Conservation (phyloP, 1,140 invertebrate genomes). For the Philopotamus ludificatus region DNA sequence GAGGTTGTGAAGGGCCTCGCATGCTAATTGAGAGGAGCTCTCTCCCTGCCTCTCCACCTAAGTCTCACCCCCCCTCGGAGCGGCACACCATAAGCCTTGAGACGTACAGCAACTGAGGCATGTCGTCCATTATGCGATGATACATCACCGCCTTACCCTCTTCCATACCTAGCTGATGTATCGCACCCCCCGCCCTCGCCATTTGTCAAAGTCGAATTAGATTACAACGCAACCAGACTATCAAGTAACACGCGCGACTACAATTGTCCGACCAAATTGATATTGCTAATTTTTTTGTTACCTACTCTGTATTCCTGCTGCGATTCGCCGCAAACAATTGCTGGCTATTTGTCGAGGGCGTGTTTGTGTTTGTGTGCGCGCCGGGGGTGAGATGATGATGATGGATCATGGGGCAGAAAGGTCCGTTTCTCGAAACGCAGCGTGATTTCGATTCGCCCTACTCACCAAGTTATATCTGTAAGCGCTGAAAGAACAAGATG, state of each 20-base stretch:
- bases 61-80: neutral
- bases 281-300: constrained; percentile 14
- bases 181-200: neutral
- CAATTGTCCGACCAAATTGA: neutral
- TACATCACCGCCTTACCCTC: constrained; percentile 4
- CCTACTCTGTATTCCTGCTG: too few species aligned
- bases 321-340: too few species aligned
- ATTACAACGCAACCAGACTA: constrained; percentile 16
- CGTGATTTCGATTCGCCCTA: too few species aligned
- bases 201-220: constrained; percentile 27
- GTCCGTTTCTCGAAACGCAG: too few species aligned
- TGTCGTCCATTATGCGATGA: constrained; percentile 4
- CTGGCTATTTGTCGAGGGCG: too few species aligned
- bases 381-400: too few species aligned
- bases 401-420: too few species aligned
- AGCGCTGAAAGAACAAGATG: too few species aligned
- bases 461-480: too few species aligned
- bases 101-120: neutral
- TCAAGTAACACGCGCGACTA: constrained; percentile 1
- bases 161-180: neutral
- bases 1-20: neutral
- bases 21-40: neutral
- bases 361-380: too few species aligned
- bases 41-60: too few species aligned
- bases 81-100: neutral